Conservation (phyloP, 2,113 vertebrate genomes). For the Acanthisitta chloris region DNA sequence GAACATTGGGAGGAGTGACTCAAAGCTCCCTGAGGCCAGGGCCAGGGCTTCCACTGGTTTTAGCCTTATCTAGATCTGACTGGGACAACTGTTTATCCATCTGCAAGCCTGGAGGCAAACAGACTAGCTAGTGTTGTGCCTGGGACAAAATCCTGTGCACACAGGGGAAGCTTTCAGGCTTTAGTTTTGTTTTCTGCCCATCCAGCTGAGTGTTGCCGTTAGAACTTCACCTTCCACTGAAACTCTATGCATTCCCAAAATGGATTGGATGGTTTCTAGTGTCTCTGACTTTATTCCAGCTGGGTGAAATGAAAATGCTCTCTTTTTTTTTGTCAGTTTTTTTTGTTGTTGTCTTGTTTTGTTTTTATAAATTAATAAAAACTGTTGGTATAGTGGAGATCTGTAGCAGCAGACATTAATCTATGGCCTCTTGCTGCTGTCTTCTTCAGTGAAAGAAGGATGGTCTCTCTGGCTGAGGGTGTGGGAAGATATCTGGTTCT, state of each 20-base stretch:
- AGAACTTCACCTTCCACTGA: neutral
- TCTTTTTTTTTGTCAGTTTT: neutral
- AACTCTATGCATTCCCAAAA: neutral
- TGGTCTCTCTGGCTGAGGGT: neutral
- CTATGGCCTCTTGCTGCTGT: neutral
- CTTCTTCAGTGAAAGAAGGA: neutral
- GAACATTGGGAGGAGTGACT: neutral
- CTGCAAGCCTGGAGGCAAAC: neutral
- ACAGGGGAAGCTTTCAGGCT: neutral
- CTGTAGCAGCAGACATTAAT: neutral
- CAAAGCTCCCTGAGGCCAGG: neutral
- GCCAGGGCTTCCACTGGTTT: neutral
- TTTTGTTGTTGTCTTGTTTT: neutral
- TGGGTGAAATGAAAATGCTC: neutral
- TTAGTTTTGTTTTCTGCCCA: neutral
- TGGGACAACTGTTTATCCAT: neutral
- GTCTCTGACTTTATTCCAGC: neutral
- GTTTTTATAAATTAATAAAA: neutral
- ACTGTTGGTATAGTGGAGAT: neutral
- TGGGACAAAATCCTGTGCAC: neutral
- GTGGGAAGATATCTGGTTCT: conserved; percentile 16
- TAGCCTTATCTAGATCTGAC: neutral
- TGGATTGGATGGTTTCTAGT: neutral
- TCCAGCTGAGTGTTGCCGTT: neutral
- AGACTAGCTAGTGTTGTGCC: neutral